Evolutionary conservation across 2,888 invertebrate genomes (phyloP).

Genomic region (Amphimallon solstitiale): DNA sequence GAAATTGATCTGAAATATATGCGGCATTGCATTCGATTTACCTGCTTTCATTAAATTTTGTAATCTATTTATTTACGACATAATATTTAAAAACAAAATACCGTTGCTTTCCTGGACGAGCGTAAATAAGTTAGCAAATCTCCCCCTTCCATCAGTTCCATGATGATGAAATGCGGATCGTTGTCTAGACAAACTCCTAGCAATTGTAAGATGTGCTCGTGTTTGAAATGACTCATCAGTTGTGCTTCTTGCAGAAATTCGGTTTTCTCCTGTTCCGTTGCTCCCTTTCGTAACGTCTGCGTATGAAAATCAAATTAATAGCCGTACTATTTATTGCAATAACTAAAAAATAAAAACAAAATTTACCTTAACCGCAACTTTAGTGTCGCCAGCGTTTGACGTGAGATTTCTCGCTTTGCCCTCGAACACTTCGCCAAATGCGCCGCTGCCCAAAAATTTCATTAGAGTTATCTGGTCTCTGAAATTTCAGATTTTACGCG

Average conservation of each 20-base stretch:
- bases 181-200: slow-evolving; percentile 95
- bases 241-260: slow-evolving; percentile 98
- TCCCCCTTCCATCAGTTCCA: slow-evolving; percentile 98
- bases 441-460: slow-evolving; percentile 93
- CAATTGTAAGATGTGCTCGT: slow-evolving; percentile 92
- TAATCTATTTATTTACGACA: not conserved
- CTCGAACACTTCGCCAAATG: slow-evolving; percentile 97
- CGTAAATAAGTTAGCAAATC: slow-evolving; percentile 92
- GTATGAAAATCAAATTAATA: slow-evolving; percentile 41
- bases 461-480: slow-evolving; percentile 84
- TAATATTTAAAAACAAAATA: slow-evolving; percentile 57
- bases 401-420: slow-evolving; percentile 79
- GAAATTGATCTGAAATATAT: too few relatives aligned
- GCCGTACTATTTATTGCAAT: not conserved
- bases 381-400: slow-evolving; percentile 67
- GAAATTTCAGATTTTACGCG: slow-evolving; percentile 33
- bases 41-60: too few relatives aligned
- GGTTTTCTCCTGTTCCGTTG: slow-evolving; percentile 87
- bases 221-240: slow-evolving; percentile 96
- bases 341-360: not conserved
- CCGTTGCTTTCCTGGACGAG: slow-evolving; percentile 79
- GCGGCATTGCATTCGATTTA: too few relatives aligned
- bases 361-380: slow-evolving; percentile 90
- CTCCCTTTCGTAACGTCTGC: slow-evolving; percentile 90
- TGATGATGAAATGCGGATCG: slow-evolving; percentile 91